These are phyloP conservation scores for Poeciliopsis turneri DNA, from an alignment of 2,797 vertebrate species.

Conservation along the genomic window DNA sequence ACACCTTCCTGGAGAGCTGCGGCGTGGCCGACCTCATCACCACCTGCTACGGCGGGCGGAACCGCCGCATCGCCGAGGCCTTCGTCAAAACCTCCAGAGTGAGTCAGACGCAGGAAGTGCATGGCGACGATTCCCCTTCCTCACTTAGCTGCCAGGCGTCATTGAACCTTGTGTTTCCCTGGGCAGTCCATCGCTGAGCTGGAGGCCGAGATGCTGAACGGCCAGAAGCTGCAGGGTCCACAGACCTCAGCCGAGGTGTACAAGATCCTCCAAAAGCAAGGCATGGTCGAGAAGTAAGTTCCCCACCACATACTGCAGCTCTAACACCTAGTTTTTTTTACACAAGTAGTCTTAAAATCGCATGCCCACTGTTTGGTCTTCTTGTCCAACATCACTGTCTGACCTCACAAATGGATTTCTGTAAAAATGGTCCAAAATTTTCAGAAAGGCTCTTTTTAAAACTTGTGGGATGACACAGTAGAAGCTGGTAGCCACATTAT, in stretches of 20 bases:
- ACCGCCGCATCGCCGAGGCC: constrained; percentile 88
- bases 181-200: constrained; percentile 84
- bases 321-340: not conserved
- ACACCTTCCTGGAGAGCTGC: constrained; percentile 90
- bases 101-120: constrained; percentile 17
- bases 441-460: not conserved
- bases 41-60: constrained; percentile 89
- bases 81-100: constrained; percentile 85
- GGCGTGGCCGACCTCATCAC: constrained; percentile 91
- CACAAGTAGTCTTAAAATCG: too few relatives aligned
- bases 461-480: not conserved
- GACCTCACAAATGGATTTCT: not conserved
- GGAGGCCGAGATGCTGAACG: constrained; percentile 89
- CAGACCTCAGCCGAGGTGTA: constrained; percentile 88
- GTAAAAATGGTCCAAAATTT: not conserved
- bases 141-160: not conserved
- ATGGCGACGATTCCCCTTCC: not conserved
- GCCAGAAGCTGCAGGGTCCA: constrained; percentile 91
- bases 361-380: not conserved
- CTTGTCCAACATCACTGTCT: not conserved
- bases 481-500: not conserved
- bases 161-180: not conserved
- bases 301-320: not conserved
- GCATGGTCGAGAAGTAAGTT: constrained; percentile 83
- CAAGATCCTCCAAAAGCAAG: constrained; percentile 85